Evolutionary conservation across 2,888 invertebrate species (phyloP).

Genomic region (Taphrorychus bicolor): DNA sequence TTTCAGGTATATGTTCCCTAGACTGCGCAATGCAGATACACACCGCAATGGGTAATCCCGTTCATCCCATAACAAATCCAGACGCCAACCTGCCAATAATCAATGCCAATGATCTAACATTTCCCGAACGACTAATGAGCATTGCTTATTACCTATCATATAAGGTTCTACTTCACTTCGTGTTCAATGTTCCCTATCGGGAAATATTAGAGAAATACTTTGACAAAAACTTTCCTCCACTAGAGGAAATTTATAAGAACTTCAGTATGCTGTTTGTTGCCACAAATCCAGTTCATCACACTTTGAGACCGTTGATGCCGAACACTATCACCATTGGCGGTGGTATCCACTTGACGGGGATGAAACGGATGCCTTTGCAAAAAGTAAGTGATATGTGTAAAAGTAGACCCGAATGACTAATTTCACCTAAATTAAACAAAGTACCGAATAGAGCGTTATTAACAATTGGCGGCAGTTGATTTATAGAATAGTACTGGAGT

Average conservation of each 20-base stretch:
- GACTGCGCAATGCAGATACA: constrained; percentile 49
- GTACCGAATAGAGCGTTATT: no score
- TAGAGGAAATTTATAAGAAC: constrained; percentile 47
- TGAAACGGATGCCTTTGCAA: not conserved
- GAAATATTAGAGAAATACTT: constrained; percentile 47
- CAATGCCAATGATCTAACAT: constrained; percentile 45
- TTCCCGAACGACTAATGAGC: constrained; percentile 49
- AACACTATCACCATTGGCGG: constrained; percentile 52
- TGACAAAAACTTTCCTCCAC: constrained; percentile 48
- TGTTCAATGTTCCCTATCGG: constrained; percentile 5
- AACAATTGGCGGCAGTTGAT: no score
- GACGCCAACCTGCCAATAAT: constrained; percentile 48
- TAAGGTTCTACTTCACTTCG: constrained; percentile 1
- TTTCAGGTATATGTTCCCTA: constrained; percentile 50
- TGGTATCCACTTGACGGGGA: constrained; percentile 49
- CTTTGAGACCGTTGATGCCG: constrained; percentile 50
- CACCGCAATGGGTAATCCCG: constrained; percentile 51
- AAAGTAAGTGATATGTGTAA: no score
- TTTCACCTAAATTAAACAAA: no score
- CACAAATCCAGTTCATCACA: constrained; percentile 52
- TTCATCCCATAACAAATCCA: constrained; percentile 54
- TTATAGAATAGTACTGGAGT: no score
- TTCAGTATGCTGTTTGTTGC: constrained; percentile 54
- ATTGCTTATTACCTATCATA: constrained; percentile 28
- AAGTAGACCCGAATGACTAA: no score